Evolutionary conservation across 2,888 invertebrate species (phyloP).

Genomic region (Eumacrocentrus americanus): DNA sequence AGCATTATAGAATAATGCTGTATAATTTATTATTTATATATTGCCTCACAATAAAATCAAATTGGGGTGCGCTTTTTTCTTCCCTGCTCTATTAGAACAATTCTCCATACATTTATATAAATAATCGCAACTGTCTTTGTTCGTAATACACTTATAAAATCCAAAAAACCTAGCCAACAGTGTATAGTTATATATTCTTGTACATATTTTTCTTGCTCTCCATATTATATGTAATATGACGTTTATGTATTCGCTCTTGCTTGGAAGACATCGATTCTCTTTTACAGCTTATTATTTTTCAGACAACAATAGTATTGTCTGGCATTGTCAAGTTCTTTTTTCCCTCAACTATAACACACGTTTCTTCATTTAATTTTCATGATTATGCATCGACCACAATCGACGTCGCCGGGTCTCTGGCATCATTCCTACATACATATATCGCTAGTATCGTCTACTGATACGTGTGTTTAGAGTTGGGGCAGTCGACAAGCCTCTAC

Average conservation of each 20-base stretch:
- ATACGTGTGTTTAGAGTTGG: too few species aligned
- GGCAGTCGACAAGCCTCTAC: too few species aligned
- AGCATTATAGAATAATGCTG: constrained; percentile 23
- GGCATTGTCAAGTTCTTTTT: too few species aligned
- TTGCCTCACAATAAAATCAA: constrained; percentile 6
- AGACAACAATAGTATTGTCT: too few species aligned
- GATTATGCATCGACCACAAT: too few species aligned
- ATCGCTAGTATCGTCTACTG: too few species aligned
- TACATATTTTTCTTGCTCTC: constrained; percentile 42
- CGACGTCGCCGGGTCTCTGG: too few species aligned
- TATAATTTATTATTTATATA: background rate
- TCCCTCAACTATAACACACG: too few species aligned
- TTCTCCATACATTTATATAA: constrained; percentile 36
- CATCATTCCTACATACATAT: too few species aligned
- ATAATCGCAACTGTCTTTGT: constrained; percentile 34
- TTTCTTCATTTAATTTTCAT: too few species aligned
- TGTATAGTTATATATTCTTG: constrained; percentile 41
- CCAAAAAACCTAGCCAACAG: constrained; percentile 52
- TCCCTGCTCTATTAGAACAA: too few species aligned
- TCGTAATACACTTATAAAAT: constrained; percentile 55
- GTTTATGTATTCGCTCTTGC: background rate
- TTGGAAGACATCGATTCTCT: constrained; percentile 38
- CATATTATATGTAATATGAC: background rate
- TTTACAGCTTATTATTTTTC: too few species aligned
- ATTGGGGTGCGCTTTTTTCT: background rate